Evolutionary conservation across 2,888 invertebrate species (phyloP).

Genomic region (Meta bourneti): DNA sequence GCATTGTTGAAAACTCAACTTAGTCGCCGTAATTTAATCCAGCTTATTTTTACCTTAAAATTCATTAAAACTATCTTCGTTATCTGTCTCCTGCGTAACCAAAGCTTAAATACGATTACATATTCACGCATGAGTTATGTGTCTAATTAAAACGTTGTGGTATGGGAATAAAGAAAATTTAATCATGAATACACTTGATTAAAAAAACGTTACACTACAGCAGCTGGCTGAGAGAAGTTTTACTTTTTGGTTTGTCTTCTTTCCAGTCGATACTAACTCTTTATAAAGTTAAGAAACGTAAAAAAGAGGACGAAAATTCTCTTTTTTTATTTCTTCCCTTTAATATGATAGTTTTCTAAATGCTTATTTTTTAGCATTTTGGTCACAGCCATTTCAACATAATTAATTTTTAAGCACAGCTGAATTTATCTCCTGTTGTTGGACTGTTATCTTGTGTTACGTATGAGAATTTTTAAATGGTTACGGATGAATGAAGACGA

Average conservation of each 20-base stretch:
- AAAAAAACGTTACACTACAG: slow-evolving; percentile 22
- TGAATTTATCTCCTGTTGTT: slow-evolving; percentile 32
- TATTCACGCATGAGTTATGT: slow-evolving; percentile 26
- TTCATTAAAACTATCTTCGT: slow-evolving; percentile 47
- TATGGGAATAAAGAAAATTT: slow-evolving; percentile 57
- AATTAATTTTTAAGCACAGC: slow-evolving; percentile 54
- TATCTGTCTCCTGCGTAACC: neutral
- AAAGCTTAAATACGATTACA: slow-evolving; percentile 35
- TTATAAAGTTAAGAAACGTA: slow-evolving; percentile 33
- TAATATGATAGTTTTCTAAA: neutral
- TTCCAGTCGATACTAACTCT: slow-evolving; percentile 11
- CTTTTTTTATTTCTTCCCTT: neutral
- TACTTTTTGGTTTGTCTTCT: slow-evolving; percentile 27
- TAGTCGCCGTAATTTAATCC: slow-evolving; percentile 11
- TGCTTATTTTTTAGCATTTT: slow-evolving; percentile 37
- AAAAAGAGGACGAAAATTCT: neutral
- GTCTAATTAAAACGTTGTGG: slow-evolving; percentile 57
- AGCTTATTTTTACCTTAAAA: slow-evolving; percentile 41
- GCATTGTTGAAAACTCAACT: slow-evolving; percentile 2
- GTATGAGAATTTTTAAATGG: slow-evolving; percentile 22
- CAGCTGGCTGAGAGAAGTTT: slow-evolving; percentile 29
- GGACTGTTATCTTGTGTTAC: neutral
- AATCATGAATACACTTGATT: slow-evolving; percentile 53
- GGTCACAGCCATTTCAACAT: slow-evolving; percentile 42
- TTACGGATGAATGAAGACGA: too few species aligned